A percentile compares a stretch with the other conserved stretches of the same genome.
Conservation (phyloP, 1,140 invertebrate species). For the Arion vulgaris region DNA sequence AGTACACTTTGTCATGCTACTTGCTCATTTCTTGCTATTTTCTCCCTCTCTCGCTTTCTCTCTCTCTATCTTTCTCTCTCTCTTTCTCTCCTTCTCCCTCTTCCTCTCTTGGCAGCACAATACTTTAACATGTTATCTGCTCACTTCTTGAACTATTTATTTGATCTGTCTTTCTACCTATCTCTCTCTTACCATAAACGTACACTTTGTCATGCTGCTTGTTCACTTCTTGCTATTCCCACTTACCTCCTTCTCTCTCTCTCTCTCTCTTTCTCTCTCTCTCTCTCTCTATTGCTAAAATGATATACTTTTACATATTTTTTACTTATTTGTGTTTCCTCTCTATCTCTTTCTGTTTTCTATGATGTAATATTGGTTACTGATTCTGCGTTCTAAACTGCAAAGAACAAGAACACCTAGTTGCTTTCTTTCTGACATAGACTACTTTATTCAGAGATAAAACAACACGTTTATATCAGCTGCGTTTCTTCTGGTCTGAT, state of each 20-base stretch:
- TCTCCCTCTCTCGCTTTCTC: not conserved
- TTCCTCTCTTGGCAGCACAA: not conserved
- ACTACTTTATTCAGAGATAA: too few species aligned
- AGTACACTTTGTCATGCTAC: not conserved
- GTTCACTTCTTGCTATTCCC: not conserved
- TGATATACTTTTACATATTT: not conserved
- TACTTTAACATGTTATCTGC: too few species aligned
- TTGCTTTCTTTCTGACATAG: too few species aligned
- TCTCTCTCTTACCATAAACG: not conserved
- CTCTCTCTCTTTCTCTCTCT: conserved; percentile 18
- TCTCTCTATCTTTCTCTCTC: too few species aligned
- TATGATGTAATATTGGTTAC: too few species aligned
- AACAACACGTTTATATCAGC: too few species aligned
- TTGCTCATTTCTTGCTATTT: not conserved
- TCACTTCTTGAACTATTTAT: too few species aligned
- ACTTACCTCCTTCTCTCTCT: not conserved
- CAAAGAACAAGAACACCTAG: too few species aligned
- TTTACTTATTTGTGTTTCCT: not conserved
- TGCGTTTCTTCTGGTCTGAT: too few species aligned
- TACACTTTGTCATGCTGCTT: not conserved
- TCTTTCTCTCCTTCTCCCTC: conserved; percentile 21
- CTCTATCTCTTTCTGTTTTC: too few species aligned
- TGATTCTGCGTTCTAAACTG: too few species aligned
- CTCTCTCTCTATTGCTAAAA: too few species aligned
- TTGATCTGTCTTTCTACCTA: not conserved